Base-by-base conservation (phyloP, 2,888 invertebrate species). In the Lomographa bimaculata region DNA sequence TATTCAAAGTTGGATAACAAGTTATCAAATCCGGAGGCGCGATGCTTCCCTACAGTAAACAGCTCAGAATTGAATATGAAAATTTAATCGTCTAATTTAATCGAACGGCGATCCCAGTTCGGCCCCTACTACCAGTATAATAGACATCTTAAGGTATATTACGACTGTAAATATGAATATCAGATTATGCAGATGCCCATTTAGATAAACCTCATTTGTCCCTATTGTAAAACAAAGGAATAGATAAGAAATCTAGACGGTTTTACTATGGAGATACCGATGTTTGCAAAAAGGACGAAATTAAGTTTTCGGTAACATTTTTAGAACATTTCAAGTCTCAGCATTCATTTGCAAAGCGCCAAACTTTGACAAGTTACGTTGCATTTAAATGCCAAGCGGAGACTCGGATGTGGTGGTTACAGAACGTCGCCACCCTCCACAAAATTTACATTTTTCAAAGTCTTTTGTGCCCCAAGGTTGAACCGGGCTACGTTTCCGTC, bases 11-110 rank as follows among this genome's bases (percentile, higher is more conserved):
- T 35, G 46, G 42, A 46, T 16, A 28, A 14, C 36, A 30, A 25
- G 10, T 20, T 41, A 42, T 46, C 25, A 36, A 39, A 57, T 59
- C 57, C 57, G 56, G 55, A 50, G 49, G 42, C 47, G 50, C 68
- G 73, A 68, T 64, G 71, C 69, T 72, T 90, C 91, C 91, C 90
- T 80, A 79, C 86, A 84, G 91, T 90, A 91, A 91, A 91, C 91
- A 91, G 90, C 89, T 90, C 91, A 92, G 92, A 92, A 93, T 93
- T 93, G 93, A 93, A 93, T 93, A 93, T 93, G 93, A 93, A 93
- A 93, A 91, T 93, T 93, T 93, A 93, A 93, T 93, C 90, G 90
- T 90, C 90, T 91, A 91, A 91, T 92, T 91, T 91, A 91, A 91
- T 91, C 90, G 90, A 90, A 90, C 89, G 82, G 71, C 74, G 71